Evolutionary conservation across 2,113 vertebrate species (phyloP).

Genomic region (Salvator merianae): DNA sequence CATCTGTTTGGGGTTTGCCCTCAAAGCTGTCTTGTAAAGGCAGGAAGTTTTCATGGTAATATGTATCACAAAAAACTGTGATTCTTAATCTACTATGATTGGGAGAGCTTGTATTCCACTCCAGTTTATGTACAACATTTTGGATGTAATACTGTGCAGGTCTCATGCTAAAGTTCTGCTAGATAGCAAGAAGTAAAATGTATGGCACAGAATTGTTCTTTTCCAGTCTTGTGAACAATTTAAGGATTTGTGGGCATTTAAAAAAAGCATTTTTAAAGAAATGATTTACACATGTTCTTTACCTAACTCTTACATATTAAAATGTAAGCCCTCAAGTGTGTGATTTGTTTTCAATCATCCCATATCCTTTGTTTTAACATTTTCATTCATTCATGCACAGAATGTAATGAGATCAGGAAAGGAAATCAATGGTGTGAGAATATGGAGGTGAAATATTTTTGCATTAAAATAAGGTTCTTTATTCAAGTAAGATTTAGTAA

Average conservation of each 20-base stretch:
- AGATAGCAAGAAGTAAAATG: background rate
- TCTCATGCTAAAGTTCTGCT: background rate
- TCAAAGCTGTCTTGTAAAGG: slow-evolving; percentile 33
- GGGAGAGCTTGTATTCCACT: background rate
- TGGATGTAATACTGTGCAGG: background rate
- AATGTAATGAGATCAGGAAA: background rate
- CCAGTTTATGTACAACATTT: background rate
- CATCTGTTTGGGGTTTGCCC: slow-evolving; percentile 25
- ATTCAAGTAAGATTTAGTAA: slow-evolving; percentile 26
- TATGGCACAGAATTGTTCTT: background rate
- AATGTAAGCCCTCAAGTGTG: background rate
- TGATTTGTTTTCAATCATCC: background rate
- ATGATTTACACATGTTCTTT: background rate
- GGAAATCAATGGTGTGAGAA: background rate
- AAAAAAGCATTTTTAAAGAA: background rate
- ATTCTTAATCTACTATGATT: background rate
- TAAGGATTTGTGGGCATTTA: background rate
- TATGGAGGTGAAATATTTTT: background rate
- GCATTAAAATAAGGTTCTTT: background rate
- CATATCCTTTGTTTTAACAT: slow-evolving; percentile 2
- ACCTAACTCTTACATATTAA: background rate
- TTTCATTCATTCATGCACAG: background rate
- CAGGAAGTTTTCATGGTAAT: slow-evolving; percentile 17
- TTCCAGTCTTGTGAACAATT: background rate
- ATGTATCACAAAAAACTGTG: slow-evolving; percentile 15